phyloP scores from a whole-genome alignment of 2,113 vertebrate species.

The Potamarius usumacintae region DNA sequence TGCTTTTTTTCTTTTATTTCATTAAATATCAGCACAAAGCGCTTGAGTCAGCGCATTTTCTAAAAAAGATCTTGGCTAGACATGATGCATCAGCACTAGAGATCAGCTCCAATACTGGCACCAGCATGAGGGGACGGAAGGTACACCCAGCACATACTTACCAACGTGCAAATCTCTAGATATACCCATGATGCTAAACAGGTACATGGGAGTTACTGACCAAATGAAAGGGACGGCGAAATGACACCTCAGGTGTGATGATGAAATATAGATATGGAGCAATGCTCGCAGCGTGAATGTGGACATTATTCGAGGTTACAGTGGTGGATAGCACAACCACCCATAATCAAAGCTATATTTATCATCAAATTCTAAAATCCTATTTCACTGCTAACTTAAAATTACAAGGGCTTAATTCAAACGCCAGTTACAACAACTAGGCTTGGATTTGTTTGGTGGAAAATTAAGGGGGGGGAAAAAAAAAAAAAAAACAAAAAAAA shows the following conservation, averaged over 20 bases:
- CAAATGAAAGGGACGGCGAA: neutral
- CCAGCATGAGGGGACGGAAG: neutral
- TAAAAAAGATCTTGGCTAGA: neutral
- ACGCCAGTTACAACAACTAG: neutral
- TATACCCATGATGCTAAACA: neutral
- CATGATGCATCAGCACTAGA: neutral
- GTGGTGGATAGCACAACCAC: neutral
- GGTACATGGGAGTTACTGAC: neutral
- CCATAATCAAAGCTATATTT: neutral
- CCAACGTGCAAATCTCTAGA: neutral
- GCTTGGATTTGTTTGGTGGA: neutral
- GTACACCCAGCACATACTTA: no score
- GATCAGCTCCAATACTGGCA: neutral
- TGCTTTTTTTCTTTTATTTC: neutral
- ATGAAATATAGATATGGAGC: neutral
- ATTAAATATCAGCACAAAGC: neutral
- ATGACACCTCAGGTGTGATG: neutral
- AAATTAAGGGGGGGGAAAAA: neutral
- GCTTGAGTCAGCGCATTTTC: no score
- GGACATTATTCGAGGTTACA: neutral
- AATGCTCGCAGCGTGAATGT: neutral
- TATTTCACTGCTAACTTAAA: neutral
- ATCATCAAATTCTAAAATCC: neutral
- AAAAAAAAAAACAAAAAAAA: no score
- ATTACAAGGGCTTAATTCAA: neutral